Evolutionary conservation across 2,113 vertebrate species (phyloP), one percentile per base, ranked within the genome.

Genomic region (Thinocorus orbignyianus): DNA sequence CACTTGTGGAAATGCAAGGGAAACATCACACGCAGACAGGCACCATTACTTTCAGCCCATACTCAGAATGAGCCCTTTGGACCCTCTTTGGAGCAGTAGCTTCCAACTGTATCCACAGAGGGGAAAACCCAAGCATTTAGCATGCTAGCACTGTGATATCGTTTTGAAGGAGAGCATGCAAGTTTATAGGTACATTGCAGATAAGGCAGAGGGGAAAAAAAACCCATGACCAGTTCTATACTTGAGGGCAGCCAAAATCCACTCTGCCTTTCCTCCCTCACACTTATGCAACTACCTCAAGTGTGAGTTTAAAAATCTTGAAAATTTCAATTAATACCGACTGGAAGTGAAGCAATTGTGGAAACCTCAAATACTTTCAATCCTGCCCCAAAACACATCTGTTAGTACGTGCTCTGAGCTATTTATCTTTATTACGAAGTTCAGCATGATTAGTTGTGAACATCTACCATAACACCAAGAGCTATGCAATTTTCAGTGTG

Each of bases 241-340:
- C 18, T 23, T 1, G 2, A 57, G 80, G 28, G 14, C 23, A 44
- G 19, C 3, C 22, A 55, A 44, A 39, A 51, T 17, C 8, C 7
- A 5, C 10, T 16, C 41, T 2, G 12, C 9, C 5, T 19, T 8
- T 5, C 6, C 6, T 6, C 17, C 15, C 51, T 41, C 7, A 1
- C 9, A 33, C 42, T 35, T 52, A 13, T 0, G 3, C 17, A 64
- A 12, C 18, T 48, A 52, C 49, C 28, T 46, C 33, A 60, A 57
- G 18, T 16, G 25, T 18, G 26, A 69, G 7, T 33, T 33, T 44
- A 64, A 70, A 70, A 39, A 64, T 60, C 23, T 61, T 39, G 15
- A 80, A 48, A 55, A 66, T 35, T 18, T 76, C 28, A 25, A 24
- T 54, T 60, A 70, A 72, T 87, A 48, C 4, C 6, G 42, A 70